phyloP scores from a whole-genome alignment of 2,888 invertebrate species.

The Corbicula japonica region DNA sequence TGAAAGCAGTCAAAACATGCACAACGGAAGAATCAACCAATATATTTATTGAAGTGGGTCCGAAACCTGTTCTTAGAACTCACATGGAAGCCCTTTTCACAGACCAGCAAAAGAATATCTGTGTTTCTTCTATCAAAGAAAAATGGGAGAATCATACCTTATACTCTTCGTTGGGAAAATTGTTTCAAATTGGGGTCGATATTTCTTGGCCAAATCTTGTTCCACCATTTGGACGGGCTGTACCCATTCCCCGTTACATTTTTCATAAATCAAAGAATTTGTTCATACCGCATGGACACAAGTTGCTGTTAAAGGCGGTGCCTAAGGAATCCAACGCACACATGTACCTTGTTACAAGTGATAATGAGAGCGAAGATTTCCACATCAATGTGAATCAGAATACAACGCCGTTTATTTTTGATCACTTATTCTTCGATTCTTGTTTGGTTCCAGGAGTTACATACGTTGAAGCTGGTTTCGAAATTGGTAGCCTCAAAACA shows the following conservation, averaged over 20 bases:
- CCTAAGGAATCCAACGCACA: neutral
- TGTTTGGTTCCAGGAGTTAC: slow-evolving; percentile 66
- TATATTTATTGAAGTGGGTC: slow-evolving; percentile 78
- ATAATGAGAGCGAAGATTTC: neutral
- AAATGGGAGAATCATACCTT: neutral
- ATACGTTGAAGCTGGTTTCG: slow-evolving; percentile 63
- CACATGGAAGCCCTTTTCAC: slow-evolving; percentile 31
- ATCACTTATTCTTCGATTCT: slow-evolving; percentile 54
- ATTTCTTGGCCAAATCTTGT: slow-evolving; percentile 34
- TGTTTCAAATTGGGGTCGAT: slow-evolving; percentile 40
- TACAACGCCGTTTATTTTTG: slow-evolving; percentile 63
- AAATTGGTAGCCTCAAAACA: too few relatives aligned
- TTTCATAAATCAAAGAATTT: slow-evolving; percentile 54
- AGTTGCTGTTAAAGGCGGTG: slow-evolving; percentile 29
- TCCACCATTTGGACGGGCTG: slow-evolving; percentile 23
- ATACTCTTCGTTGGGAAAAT: neutral
- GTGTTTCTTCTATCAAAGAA: neutral
- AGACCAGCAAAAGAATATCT: neutral
- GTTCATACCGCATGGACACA: slow-evolving; percentile 12
- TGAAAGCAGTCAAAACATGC: slow-evolving; percentile 62
- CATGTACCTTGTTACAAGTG: slow-evolving; percentile 19
- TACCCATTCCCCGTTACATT: slow-evolving; percentile 62
- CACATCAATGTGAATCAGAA: slow-evolving; percentile 40
- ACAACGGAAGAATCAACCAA: slow-evolving; percentile 40
- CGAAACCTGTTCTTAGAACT: slow-evolving; percentile 64